Percentiles rank a stretch among this genome's conserved stretches.
Evolutionary conservation across 2,797 vertebrate species (phyloP).

Genomic region (Macropodus opercularis): DNA sequence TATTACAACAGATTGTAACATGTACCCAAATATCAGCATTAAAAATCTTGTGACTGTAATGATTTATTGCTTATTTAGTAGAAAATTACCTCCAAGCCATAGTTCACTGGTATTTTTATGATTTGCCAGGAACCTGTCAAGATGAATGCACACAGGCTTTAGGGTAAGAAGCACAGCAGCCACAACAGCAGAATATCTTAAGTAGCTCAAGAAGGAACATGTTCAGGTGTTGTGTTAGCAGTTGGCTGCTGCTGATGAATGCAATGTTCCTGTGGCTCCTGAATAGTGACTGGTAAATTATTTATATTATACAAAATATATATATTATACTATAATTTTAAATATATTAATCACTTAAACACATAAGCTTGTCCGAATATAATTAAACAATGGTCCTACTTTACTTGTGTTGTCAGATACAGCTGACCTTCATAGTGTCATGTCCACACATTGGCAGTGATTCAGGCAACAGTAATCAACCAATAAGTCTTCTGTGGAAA

Average conservation of each 20-base stretch:
- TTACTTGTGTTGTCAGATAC: too few species aligned
- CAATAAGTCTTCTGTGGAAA: too few species aligned
- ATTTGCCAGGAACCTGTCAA: slow-evolving; percentile 31
- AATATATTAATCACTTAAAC: neutral
- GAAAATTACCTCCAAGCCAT: neutral
- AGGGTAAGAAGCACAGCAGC: slow-evolving; percentile 2
- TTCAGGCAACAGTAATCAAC: too few species aligned
- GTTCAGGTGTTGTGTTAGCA: slow-evolving; percentile 35
- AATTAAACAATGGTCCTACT: too few species aligned
- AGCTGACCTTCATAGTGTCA: too few species aligned
- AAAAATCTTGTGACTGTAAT: slow-evolving; percentile 4
- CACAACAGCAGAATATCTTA: slow-evolving; percentile 25
- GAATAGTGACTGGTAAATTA: neutral
- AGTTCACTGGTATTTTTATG: slow-evolving; percentile 1
- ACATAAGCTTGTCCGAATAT: too few species aligned
- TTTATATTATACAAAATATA: too few species aligned
- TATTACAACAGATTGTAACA: slow-evolving; percentile 28
- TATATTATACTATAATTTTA: too few species aligned
- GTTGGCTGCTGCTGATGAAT: slow-evolving; percentile 1
- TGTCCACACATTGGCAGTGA: too few species aligned
- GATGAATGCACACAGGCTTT: slow-evolving; percentile 12
- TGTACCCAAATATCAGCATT: slow-evolving; percentile 13
- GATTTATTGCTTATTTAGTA: slow-evolving; percentile 12
- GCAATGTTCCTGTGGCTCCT: neutral
- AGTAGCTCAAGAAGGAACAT: slow-evolving; percentile 45